Evolutionary conservation across 2,888 invertebrate species (phyloP), one percentile per base, ranked within the genome.

Genomic region (Biston stratarius): DNA sequence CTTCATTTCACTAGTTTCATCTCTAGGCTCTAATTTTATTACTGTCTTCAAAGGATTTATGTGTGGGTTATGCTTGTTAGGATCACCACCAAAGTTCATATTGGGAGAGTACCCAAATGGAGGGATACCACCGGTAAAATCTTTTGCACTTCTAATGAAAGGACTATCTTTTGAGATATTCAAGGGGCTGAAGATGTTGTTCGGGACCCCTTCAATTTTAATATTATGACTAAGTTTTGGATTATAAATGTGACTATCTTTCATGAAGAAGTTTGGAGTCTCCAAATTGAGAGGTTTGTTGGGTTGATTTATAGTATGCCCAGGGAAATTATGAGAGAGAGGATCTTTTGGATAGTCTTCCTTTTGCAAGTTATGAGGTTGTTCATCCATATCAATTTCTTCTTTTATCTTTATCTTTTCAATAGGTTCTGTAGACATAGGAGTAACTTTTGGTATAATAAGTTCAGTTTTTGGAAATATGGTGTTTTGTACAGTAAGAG

Each of bases 381-480:
- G 90, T 34, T 94, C 94, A 69, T 94, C 94, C 58, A 84, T 79
- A 75, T 94, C 94, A 69, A 94, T 84, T 85, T 94, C 94, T 75
- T 94, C 94, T 73, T 94, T 94, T 51, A 94, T 94, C 81, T 94
- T 94, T 59, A 94, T 89, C 77, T 93, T 94, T 58, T 94, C 94
- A 69, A 94, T 86, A 52, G 84, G 70, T 68, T 95, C 94, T 72
- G 93, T 91, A 62, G 91, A 92, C 91, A 95, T 94, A 14, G 95
- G 93, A 48, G 94, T 92, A 61, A 95, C 94, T 86, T 95, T 95
- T 40, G 95, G 95, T 79, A 95, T 95, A 72, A 95, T 95, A 69
- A 95, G 90, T 85, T 95, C 95, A 48, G 95, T 95, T 91, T 95
- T 95, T 69, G 95, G 89, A 81, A 88, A 94, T 74, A 90, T 82